phyloP scores from a whole-genome alignment of 2,797 vertebrate genomes.

The Pantherophis alleghaniensis region DNA sequence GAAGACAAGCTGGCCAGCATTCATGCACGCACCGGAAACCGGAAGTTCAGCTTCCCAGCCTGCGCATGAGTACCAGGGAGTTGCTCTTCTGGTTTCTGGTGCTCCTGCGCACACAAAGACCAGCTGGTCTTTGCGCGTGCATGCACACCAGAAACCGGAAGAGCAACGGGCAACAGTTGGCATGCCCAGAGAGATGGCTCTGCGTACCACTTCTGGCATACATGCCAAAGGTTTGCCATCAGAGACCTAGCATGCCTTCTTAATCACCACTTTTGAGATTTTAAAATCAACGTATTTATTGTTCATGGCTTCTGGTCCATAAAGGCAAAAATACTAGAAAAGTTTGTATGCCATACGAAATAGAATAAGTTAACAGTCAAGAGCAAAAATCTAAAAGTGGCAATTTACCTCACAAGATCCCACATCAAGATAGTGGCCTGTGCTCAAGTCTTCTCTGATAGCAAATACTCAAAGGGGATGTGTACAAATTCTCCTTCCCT shows the following conservation, averaged over 20 bases:
- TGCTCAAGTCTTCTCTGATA: not conserved
- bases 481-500: not conserved
- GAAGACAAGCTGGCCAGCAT: too few species aligned
- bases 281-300: constrained; percentile 56
- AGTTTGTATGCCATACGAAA: constrained; percentile 55
- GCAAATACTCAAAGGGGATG: constrained; percentile 1
- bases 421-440: not conserved
- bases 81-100: too few species aligned
- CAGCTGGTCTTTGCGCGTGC: too few species aligned
- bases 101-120: too few species aligned
- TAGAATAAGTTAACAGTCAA: constrained; percentile 31
- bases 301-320: constrained; percentile 55
- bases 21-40: too few species aligned
- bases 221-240: too few species aligned
- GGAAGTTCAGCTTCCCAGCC: too few species aligned
- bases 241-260: not conserved
- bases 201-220: too few species aligned
- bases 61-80: too few species aligned
- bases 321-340: constrained; percentile 51
- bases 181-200: too few species aligned
- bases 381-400: constrained; percentile 25
- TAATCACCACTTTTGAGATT: constrained; percentile 23
- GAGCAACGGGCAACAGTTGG: too few species aligned
- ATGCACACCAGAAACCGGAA: too few species aligned
- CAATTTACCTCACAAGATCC: constrained; percentile 15